Conservation (phyloP, 2,888 invertebrate genomes). For the Philopedon plagiatum region DNA sequence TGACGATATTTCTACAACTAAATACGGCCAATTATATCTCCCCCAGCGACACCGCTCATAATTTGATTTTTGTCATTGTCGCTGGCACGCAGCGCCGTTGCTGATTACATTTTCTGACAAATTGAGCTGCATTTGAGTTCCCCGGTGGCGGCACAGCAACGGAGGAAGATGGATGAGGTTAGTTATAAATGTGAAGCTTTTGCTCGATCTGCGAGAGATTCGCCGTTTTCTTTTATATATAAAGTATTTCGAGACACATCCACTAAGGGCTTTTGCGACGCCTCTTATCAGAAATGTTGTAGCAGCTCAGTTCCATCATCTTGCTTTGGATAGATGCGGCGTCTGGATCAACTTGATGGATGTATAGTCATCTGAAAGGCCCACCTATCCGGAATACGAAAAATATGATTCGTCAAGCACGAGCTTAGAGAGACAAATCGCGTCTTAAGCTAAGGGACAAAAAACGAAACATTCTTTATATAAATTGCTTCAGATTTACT, state of each 20-base stretch:
- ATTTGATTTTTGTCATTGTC: constrained; percentile 50
- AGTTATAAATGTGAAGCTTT: constrained; percentile 72
- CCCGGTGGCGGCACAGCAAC: constrained; percentile 56
- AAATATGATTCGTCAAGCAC: constrained; percentile 58
- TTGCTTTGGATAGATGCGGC: constrained; percentile 60
- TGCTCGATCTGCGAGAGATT: constrained; percentile 68
- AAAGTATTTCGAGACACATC: constrained; percentile 67
- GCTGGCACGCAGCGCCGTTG: constrained; percentile 47
- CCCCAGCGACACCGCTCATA: constrained; percentile 28
- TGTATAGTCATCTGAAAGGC: constrained; percentile 54
- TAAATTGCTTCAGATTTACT: constrained; percentile 47
- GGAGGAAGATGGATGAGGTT: constrained; percentile 72
- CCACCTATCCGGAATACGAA: constrained; percentile 55
- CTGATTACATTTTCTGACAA: constrained; percentile 71
- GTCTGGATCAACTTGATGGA: constrained; percentile 62
- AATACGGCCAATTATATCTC: constrained; percentile 10
- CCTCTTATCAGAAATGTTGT: constrained; percentile 68
- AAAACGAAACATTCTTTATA: constrained; percentile 53
- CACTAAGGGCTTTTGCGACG: constrained; percentile 62
- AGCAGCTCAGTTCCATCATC: constrained; percentile 69
- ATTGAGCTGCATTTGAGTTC: constrained; percentile 71
- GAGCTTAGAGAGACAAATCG: constrained; percentile 56
- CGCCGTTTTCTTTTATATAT: constrained; percentile 69
- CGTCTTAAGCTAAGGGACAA: constrained; percentile 54
- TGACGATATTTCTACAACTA: constrained; percentile 7